Percentiles rank a stretch among this genome's conserved stretches.
Evolutionary conservation across 2,797 vertebrate genomes (phyloP).

Genomic region (Pangasius macronema): DNA sequence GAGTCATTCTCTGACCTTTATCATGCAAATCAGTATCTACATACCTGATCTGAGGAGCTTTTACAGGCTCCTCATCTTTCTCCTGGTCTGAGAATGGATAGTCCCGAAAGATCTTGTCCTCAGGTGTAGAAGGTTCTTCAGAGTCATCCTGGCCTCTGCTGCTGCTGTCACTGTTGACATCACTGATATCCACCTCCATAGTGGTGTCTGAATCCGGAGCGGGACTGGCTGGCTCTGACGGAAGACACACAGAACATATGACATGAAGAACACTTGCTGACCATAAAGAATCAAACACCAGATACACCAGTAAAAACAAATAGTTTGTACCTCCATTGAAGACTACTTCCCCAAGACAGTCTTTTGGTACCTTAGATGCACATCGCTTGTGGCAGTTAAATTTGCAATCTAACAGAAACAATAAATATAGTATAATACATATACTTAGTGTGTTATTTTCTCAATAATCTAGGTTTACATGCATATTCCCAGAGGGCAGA

Average conservation of each 20-base stretch:
- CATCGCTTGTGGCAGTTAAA: slow-evolving; percentile 98
- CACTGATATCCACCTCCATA: slow-evolving; percentile 93
- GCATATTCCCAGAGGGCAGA: not conserved
- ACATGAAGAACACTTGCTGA: not conserved
- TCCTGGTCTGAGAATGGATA: slow-evolving; percentile 87
- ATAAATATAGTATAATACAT: not conserved
- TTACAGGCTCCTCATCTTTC: slow-evolving; percentile 91
- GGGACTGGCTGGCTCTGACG: slow-evolving; percentile 86
- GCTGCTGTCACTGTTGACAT: slow-evolving; percentile 83
- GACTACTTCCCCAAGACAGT: slow-evolving; percentile 94
- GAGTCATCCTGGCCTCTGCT: slow-evolving; percentile 85
- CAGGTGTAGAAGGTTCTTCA: slow-evolving; percentile 90
- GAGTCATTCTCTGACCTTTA: not conserved
- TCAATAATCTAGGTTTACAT: not conserved
- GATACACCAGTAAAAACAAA: not conserved
- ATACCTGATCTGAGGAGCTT: slow-evolving; percentile 86
- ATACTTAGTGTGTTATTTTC: not conserved
- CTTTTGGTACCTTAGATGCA: slow-evolving; percentile 94
- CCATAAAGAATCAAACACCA: not conserved
- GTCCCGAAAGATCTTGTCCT: slow-evolving; percentile 94
- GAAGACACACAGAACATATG: not conserved
- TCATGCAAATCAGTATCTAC: slow-evolving; percentile 3
- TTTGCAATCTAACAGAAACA: slow-evolving; percentile 83
- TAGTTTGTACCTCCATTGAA: slow-evolving; percentile 89
- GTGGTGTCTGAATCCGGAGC: slow-evolving; percentile 90